These are phyloP conservation scores for Sebastes matsubarae DNA, from an alignment of 2,797 vertebrate genomes.

Conservation along the genomic window DNA sequence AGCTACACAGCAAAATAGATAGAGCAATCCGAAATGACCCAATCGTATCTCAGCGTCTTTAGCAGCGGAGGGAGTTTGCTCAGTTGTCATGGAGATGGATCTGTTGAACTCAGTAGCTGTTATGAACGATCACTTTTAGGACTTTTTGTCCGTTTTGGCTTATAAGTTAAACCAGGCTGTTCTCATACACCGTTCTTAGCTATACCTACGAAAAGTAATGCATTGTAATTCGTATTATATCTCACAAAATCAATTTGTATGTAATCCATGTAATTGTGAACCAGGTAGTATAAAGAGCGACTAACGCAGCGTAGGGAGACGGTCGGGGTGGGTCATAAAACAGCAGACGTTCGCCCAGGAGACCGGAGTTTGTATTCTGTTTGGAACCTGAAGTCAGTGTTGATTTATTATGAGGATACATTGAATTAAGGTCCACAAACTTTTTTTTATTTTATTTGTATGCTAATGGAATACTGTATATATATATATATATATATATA, in stretches of 20 bases:
- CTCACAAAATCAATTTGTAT: neutral
- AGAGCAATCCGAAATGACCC: neutral
- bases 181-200: no score
- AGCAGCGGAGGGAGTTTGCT: neutral
- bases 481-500: no score
- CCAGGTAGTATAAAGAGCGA: no score
- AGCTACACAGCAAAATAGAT: neutral
- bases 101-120: neutral
- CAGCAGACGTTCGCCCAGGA: no score
- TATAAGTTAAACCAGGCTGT: neutral
- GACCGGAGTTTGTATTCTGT: no score
- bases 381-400: no score
- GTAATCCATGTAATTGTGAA: neutral
- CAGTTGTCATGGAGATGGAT: neutral
- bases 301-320: no score
- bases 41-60: neutral
- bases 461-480: no score
- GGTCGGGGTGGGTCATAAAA: no score
- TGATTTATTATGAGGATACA: no score
- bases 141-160: neutral
- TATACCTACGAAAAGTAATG: neutral
- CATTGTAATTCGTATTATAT: neutral
- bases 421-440: no score
- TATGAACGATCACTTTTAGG: neutral
- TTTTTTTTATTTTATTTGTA: no score